Conservation (phyloP, 2,797 vertebrate genomes). For the Myoxocephalus aenaeus region DNA sequence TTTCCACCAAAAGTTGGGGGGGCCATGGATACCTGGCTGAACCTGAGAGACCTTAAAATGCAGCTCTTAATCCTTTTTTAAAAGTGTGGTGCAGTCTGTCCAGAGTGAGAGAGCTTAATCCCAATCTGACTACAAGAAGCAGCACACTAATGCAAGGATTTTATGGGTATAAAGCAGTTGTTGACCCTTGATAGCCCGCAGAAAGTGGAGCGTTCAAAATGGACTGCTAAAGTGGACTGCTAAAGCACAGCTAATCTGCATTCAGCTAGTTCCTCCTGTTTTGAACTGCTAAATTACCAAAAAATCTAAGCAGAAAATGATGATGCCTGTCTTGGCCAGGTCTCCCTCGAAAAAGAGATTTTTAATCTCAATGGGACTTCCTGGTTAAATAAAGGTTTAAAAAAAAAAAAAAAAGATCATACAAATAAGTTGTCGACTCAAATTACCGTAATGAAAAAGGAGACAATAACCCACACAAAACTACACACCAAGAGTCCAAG, state of each 20-base stretch:
- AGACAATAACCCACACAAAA: no score
- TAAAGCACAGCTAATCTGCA: background rate
- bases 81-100: background rate
- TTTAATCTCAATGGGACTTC: no score
- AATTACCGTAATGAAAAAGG: no score
- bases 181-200: conserved; percentile 10
- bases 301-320: background rate
- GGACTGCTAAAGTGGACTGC: background rate
- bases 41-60: conserved; percentile 17
- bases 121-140: conserved; percentile 4
- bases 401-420: no score
- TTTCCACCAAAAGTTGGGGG: conserved; percentile 26
- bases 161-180: conserved; percentile 26
- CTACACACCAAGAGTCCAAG: no score
- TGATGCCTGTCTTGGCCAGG: no score
- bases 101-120: conserved; percentile 20
- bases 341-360: no score
- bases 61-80: background rate
- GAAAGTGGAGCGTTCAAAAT: background rate
- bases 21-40: conserved; percentile 16
- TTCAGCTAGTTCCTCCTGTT: background rate
- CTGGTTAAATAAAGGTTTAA: no score
- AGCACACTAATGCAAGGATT: conserved; percentile 6
- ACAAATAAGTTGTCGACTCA: no score
- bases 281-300: background rate